Evolutionary conservation across 2,888 invertebrate genomes (phyloP), one percentile per base, ranked within the genome.

Genomic region (Ganaspis brasiliensis): DNA sequence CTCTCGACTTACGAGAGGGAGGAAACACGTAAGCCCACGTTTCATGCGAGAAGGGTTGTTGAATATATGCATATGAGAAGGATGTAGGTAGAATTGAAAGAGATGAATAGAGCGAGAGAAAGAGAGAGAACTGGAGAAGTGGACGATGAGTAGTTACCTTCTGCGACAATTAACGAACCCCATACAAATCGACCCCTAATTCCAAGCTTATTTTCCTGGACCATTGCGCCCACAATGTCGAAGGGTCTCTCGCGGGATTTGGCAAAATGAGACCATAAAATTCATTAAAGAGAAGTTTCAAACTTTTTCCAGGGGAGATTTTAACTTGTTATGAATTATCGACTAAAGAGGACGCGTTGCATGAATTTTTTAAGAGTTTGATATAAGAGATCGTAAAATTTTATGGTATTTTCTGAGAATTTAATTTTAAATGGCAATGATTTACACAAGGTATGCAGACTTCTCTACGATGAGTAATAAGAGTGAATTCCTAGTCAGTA

Each of bases 151-250:
- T 63, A 63, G 63, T 40, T 21, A 67, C 45, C 67, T 40, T 16
- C 45, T 67, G 24, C 81, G 85, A 84, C 87, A 85, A 87, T 87
- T 82, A 84, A 83, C 84, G 82, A 81, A 75, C 79, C 84, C 82
- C 82, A 78, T 79, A 81, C 85, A 82, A 85, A 87, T 87, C 83
- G 80, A 73, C 81, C 84, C 79, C 82, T 86, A 86, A 87, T 87
- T 82, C 85, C 70, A 57, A 77, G 87, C 85, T 86, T 84, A 86
- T 85, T 86, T 81, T 75, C 78, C 67, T 67, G 67, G 40, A 45
- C 67, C 67, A 45, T 67, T 67, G 67, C 67, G 45, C 45, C 67
- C 26, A 45, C 45, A 67, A 24, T 24, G 24, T 45, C 16, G 45
- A 67, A 67, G 14, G 21, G 52, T 49, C 49, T 31, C 59, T 59